Evolutionary conservation across 2,113 vertebrate species (phyloP), one percentile per base, ranked within the genome.

Genomic region (pig (Sus scrofa)): DNA sequence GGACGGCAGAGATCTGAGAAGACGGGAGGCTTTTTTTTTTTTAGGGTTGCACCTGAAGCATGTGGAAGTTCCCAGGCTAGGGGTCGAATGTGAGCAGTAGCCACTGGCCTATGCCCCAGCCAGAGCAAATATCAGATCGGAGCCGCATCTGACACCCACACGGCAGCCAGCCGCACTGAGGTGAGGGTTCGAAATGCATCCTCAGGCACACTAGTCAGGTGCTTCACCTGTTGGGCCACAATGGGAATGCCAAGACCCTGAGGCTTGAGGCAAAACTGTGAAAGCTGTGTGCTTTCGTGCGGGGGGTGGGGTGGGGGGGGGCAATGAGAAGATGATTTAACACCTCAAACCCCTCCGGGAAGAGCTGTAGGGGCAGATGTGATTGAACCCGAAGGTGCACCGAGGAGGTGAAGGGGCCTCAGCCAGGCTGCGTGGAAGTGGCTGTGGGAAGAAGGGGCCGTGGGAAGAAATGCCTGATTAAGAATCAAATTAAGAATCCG

Each of bases 401-500:
- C 0, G 15, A 70, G 27, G 79, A 95, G 91, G 73, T 9, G 34
- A n/a, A 79, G 90, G 39, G 7, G 7, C 24, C 77, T 81, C 7
- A 8, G 37, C 56, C 12, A 15, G 71, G 67, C 19, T 56, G 52
- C 3, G 16, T 92, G 92, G 77, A 93, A 78, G 67, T 67, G 37
- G 83, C 65, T 81, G 30, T 56, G 65, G 70, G 67, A 82, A 91
- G 37, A 92, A 37, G n/a, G n/a, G 37, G 83, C 65, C 75, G 30
- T 56, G 65, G 70, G 67, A 82, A 91, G 37, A 92, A 37, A 20
- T 92, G 74, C 75, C 96, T 96, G 96, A 90, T 81, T 81, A 75
- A 92, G 75, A 82, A 67, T 30, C 84, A 65, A n/a, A n/a, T n/a
- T n/a, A n/a, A n/a, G 94, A 82, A 94, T 68, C 50, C 56, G 44